Conservation (phyloP, 1,140 invertebrate species). For the Lysiphlebus fabarum region DNA sequence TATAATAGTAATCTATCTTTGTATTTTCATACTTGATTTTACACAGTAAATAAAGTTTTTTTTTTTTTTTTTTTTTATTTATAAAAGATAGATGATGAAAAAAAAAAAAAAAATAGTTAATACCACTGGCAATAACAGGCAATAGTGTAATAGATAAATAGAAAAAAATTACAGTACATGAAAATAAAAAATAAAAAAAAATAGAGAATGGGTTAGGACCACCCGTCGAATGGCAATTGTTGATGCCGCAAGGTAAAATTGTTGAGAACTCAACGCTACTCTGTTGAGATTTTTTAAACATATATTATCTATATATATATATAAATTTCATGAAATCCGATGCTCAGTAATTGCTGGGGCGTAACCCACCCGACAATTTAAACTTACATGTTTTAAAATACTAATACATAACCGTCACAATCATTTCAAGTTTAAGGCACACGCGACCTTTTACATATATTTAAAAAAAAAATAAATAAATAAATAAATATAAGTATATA, state of each 20-base stretch:
- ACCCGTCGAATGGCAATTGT: conserved; percentile 26
- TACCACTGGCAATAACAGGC: no score
- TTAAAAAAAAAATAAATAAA: background rate
- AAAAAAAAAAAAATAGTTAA: no score
- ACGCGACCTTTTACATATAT: conserved; percentile 21
- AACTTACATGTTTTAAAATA: conserved; percentile 3
- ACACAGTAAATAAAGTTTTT: no score
- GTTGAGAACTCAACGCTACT: background rate
- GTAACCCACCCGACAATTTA: conserved; percentile 23
- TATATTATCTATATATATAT: background rate
- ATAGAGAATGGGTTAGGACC: conserved; percentile 21
- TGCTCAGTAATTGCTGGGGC: conserved; percentile 23
- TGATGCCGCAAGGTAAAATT: conserved; percentile 8
- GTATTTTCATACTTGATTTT: no score
- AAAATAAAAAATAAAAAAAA: conserved; percentile 10
- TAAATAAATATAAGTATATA: conserved; percentile 6
- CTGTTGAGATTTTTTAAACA: background rate
- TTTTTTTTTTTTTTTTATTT: no score
- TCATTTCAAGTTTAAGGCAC: conserved; percentile 17
- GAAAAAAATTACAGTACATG: background rate
- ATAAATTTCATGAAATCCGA: conserved; percentile 16
- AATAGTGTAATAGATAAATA: background rate
- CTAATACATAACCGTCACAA: background rate
- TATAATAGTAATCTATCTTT: no score
- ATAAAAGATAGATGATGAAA: no score